These are phyloP conservation scores for Yponomeuta sedellus DNA, from an alignment of 2,888 invertebrate genomes.

Conservation along the genomic window DNA sequence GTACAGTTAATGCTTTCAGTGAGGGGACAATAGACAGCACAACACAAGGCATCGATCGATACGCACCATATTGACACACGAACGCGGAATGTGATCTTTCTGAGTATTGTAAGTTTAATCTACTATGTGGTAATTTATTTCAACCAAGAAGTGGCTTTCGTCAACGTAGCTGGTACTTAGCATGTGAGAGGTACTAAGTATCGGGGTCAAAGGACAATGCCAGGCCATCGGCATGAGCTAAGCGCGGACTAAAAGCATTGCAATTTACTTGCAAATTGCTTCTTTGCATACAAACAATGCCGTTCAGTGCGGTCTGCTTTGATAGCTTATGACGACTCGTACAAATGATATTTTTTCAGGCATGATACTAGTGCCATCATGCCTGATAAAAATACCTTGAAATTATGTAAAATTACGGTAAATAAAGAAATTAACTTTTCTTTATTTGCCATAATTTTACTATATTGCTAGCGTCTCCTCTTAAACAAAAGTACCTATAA, in stretches of 20 bases:
- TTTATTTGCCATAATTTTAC: not conserved
- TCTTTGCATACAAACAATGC: constrained; percentile 11
- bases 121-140: too few relatives aligned
- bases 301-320: not conserved
- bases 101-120: too few relatives aligned
- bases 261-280: constrained; percentile 11
- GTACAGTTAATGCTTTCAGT: too few relatives aligned
- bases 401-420: not conserved
- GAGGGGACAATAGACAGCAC: too few relatives aligned
- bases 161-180: not conserved
- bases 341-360: not conserved
- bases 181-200: not conserved
- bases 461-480: not conserved
- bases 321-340: not conserved
- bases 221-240: constrained; percentile 9
- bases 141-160: too few relatives aligned
- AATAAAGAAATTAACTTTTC: too few relatives aligned
- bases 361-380: not conserved
- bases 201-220: constrained; percentile 3
- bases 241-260: not conserved
- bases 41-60: too few relatives aligned
- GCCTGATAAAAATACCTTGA: not conserved
- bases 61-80: too few relatives aligned
- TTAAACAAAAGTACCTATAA: not conserved
- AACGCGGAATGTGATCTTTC: too few relatives aligned